Percentiles rank a stretch among this genome's conserved stretches.
phyloP scores from a whole-genome alignment of 2,113 vertebrate species.

The Chionis minor region DNA sequence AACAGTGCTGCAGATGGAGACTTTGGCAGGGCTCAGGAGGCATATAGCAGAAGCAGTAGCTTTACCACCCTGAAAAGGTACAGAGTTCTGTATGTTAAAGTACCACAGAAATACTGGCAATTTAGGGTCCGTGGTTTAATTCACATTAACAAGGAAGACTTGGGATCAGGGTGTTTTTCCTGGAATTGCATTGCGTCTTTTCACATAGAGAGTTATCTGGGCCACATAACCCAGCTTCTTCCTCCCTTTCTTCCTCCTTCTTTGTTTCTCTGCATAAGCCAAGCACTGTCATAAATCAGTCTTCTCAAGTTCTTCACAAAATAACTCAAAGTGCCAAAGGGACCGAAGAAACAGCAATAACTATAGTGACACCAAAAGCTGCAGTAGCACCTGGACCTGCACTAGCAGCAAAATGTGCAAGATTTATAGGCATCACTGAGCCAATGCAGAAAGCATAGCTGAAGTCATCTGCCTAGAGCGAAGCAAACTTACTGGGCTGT shows the following conservation, averaged over 20 bases:
- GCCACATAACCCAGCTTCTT: not conserved
- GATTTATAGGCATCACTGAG: not conserved
- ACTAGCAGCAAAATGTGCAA: not conserved
- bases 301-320: not conserved
- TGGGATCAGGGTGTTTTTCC: not conserved
- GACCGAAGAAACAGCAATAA: not conserved
- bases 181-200: not conserved
- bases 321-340: not conserved
- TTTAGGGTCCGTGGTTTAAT: not conserved
- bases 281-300: not conserved
- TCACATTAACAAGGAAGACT: not conserved
- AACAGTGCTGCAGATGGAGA: not conserved
- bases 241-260: not conserved
- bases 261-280: not conserved
- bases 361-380: not conserved
- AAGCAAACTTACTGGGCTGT: not conserved
- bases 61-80: not conserved
- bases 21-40: not conserved
- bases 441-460: not conserved
- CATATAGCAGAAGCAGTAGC: not conserved
- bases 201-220: not conserved
- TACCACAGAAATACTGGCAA: not conserved
- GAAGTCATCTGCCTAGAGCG: not conserved
- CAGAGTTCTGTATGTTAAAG: not conserved
- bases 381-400: not conserved